A percentile compares a stretch with the other conserved stretches of the same genome.
phyloP scores from a whole-genome alignment of 2,113 vertebrate genomes.

The Cinclus mexicanus region DNA sequence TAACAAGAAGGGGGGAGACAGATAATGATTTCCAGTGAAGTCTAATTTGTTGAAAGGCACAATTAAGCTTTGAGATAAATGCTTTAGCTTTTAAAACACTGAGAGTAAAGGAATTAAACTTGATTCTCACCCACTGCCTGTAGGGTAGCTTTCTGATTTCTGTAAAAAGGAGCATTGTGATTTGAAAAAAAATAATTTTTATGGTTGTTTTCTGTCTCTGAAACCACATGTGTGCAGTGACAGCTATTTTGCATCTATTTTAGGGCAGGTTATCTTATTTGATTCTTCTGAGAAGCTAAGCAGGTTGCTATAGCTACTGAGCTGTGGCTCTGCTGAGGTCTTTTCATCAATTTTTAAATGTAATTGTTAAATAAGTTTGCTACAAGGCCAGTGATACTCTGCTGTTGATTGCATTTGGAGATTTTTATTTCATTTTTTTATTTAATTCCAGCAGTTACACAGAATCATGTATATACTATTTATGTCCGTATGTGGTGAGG shows the following conservation, averaged over 20 bases:
- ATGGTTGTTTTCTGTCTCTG: not conserved
- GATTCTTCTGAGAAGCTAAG: constrained; percentile 41
- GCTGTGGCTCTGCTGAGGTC: not conserved
- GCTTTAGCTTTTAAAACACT: constrained; percentile 16
- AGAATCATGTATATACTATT: not conserved
- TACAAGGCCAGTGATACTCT: not conserved
- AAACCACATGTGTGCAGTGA: not conserved
- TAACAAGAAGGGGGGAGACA: constrained; percentile 14
- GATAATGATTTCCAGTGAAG: constrained; percentile 56
- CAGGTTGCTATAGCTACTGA: constrained; percentile 70
- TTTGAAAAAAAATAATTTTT: not conserved
- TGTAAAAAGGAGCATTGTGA: not conserved
- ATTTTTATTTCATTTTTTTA: not conserved
- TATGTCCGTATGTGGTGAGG: accelerated
- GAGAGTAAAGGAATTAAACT: constrained; percentile 31
- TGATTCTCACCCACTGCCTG: not conserved
- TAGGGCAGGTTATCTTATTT: constrained; percentile 53
- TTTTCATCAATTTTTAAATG: not conserved
- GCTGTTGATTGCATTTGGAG: not conserved
- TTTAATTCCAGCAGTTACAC: not conserved
- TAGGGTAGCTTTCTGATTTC: constrained; percentile 10
- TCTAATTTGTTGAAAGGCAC: constrained; percentile 46
- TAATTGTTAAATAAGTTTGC: constrained; percentile 17
- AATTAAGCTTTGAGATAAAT: constrained; percentile 56
- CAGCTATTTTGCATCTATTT: constrained; percentile 62